Conservation (phyloP, 1,140 invertebrate genomes). For the Stegodyphus dumicola region DNA sequence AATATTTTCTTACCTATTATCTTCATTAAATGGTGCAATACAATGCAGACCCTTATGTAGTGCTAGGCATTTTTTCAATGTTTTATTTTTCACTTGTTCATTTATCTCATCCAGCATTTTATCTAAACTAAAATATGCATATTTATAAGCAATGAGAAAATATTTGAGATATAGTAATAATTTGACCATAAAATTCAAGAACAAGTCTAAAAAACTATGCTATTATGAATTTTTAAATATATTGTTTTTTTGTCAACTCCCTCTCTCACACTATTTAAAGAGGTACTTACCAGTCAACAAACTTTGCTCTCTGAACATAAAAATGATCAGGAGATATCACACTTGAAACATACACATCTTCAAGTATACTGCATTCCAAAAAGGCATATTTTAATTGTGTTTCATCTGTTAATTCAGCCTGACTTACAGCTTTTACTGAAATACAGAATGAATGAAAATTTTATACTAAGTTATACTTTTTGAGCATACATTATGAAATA, state of each 20-base stretch:
- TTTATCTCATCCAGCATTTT: constrained; percentile 26
- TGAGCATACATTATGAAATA: no score
- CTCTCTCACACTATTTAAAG: no score
- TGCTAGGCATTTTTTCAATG: constrained; percentile 14
- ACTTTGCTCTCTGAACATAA: constrained; percentile 42
- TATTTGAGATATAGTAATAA: no score
- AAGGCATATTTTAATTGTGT: constrained; percentile 19
- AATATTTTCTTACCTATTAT: constrained; percentile 21
- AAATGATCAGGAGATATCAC: constrained; percentile 39
- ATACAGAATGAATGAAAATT: no score
- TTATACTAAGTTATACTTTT: no score
- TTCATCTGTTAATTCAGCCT: not conserved
- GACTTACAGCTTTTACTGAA: no score
- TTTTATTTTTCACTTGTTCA: not conserved
- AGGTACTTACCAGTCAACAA: constrained; percentile 22
- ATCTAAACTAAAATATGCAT: constrained; percentile 25
- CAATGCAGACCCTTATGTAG: constrained; percentile 39
- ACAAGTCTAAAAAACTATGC: no score
- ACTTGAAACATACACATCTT: constrained; percentile 47
- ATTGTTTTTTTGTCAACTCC: no score
- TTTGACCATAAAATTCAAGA: no score
- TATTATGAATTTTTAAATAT: no score
- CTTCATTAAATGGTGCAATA: constrained; percentile 36
- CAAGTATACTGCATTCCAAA: constrained; percentile 17
- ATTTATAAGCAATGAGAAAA: not conserved